phyloP scores from a whole-genome alignment of 2,113 vertebrate species.

The Phycodurus eques region DNA sequence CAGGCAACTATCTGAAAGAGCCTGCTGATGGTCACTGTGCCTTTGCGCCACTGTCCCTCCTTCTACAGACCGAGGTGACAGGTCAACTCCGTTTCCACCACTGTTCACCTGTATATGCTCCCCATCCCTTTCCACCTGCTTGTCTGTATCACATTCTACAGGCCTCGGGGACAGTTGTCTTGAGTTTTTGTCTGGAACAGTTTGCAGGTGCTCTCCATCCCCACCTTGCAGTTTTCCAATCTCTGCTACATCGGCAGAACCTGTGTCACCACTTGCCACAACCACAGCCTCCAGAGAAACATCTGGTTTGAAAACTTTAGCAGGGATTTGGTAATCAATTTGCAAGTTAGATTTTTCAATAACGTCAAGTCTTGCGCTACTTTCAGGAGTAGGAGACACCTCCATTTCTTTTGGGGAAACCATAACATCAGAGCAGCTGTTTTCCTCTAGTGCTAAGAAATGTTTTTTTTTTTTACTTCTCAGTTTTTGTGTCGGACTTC shows the following conservation, averaged over 20 bases:
- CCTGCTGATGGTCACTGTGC: conserved; percentile 1
- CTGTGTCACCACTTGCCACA: neutral
- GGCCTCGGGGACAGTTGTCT: neutral
- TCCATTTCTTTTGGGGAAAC: conserved; percentile 8
- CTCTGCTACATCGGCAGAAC: neutral
- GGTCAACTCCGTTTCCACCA: neutral
- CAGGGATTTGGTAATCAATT: conserved; percentile 32
- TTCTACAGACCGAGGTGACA: neutral
- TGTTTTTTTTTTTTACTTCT: conserved; percentile 38
- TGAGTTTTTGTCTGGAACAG: too few relatives aligned
- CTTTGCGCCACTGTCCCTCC: neutral
- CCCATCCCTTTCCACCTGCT: conserved; percentile 14
- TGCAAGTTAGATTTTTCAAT: conserved; percentile 7
- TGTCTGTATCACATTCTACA: neutral
- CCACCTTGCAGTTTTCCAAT: neutral
- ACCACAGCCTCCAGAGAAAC: conserved; percentile 16
- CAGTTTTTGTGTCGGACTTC: conserved; percentile 19
- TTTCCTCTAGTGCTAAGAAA: conserved; percentile 1
- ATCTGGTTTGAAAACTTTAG: conserved; percentile 35
- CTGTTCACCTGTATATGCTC: too few relatives aligned
- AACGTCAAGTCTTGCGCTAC: conserved; percentile 21
- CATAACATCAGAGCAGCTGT: conserved; percentile 2
- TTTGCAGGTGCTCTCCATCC: neutral
- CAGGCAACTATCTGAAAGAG: neutral
- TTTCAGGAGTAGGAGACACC: neutral